Conservation (phyloP, 2,797 vertebrate genomes). For the Typhlichthys eigenmanni region DNA sequence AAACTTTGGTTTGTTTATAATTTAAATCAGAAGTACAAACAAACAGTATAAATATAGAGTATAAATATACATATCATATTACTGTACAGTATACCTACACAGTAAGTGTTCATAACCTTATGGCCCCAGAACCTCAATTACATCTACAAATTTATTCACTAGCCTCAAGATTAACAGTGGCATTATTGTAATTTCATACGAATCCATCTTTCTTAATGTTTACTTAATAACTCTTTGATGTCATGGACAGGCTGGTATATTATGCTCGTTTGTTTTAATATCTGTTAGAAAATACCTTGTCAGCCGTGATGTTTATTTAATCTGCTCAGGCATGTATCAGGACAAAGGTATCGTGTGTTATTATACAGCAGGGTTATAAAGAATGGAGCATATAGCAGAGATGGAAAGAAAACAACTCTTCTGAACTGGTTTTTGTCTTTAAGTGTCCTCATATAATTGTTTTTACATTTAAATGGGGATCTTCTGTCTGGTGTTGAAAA, state of each 20-base stretch:
- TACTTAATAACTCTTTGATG: slow-evolving; percentile 4
- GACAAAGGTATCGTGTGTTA: slow-evolving; percentile 46
- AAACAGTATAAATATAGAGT: neutral
- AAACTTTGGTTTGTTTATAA: too few species aligned
- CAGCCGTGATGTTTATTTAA: slow-evolving; percentile 39
- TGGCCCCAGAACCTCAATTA: too few species aligned
- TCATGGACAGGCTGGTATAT: slow-evolving; percentile 20
- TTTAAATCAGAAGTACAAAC: too few species aligned
- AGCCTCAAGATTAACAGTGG: neutral
- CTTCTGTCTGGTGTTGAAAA: slow-evolving; percentile 16
- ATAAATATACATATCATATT: too few species aligned
- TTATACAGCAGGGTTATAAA: slow-evolving; percentile 39
- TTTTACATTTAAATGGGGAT: slow-evolving; percentile 9
- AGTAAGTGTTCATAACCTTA: too few species aligned
- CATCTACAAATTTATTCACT: too few species aligned
- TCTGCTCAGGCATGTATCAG: slow-evolving; percentile 8
- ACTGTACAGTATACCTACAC: too few species aligned
- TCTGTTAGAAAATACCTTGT: slow-evolving; percentile 10
- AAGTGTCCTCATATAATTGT: too few species aligned
- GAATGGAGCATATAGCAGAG: slow-evolving; percentile 14
- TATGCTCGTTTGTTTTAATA: slow-evolving; percentile 41
- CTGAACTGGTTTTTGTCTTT: slow-evolving; percentile 21
- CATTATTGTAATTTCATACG: neutral
- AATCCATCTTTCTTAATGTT: neutral
- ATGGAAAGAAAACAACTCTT: slow-evolving; percentile 32